Evolutionary conservation across 2,797 vertebrate species (phyloP).

Genomic region (Sphenodon punctatus): DNA sequence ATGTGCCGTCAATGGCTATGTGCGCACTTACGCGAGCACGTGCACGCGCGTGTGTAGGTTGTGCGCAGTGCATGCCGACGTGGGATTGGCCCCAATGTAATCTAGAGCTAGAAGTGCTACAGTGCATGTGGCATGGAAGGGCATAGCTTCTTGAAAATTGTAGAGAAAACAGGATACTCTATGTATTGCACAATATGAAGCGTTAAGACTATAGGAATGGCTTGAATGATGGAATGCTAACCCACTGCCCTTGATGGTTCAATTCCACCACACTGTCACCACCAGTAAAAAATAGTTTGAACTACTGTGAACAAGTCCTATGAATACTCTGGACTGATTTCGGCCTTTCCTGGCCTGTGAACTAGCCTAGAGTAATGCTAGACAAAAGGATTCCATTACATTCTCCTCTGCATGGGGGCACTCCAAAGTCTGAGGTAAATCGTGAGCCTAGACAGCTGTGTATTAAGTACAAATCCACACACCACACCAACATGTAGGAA

Average conservation of each 20-base stretch:
- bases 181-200: rapidly evolving
- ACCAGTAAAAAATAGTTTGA: background rate
- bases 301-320: background rate
- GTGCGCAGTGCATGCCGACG: no score
- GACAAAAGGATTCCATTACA: background rate
- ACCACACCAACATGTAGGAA: background rate
- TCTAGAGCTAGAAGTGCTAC: background rate
- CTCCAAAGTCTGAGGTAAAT: background rate
- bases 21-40: no score
- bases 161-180: background rate
- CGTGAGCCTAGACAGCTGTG: background rate
- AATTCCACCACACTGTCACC: background rate
- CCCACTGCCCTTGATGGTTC: background rate
- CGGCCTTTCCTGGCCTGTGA: background rate
- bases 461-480: background rate
- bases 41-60: no score
- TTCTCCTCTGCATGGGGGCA: background rate
- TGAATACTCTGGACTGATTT: rapidly evolving
- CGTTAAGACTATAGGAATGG: background rate
- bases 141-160: rapidly evolving
- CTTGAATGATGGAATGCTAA: background rate
- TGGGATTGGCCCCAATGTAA: background rate
- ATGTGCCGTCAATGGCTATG: no score
- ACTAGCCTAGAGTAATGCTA: background rate
- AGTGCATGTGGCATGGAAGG: no score